These are phyloP conservation scores for Heliopora coerulea DNA, from an alignment of 92 coral and sea anemone species.

Conservation along the genomic window DNA sequence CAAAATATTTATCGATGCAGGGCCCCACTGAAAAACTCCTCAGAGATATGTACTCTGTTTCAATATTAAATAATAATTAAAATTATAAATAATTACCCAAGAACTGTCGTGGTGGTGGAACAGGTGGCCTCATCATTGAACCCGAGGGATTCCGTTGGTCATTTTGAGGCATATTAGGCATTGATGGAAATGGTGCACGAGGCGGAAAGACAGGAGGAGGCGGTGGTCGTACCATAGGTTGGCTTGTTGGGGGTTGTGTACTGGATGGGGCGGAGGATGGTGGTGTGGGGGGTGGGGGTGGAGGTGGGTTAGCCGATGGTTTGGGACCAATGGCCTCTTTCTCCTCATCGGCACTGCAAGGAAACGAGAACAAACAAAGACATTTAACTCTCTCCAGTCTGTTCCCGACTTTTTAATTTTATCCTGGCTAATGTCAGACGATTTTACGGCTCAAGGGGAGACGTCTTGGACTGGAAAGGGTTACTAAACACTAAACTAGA, in stretches of 20 bases:
- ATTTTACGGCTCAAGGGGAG: no score
- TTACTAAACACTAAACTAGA: no score
- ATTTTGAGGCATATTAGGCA: conserved; percentile 62
- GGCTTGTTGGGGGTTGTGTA: conserved; percentile 38
- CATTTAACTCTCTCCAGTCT: no score
- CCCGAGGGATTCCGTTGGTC: conserved; percentile 72
- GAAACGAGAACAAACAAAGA: conserved; percentile 5
- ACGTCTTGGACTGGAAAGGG: no score
- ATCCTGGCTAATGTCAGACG: no score
- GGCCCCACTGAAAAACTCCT: no score
- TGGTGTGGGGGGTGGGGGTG: conserved; percentile 12
- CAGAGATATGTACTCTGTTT: no score
- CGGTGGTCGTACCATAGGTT: conserved; percentile 66
- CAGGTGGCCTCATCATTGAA: conserved; percentile 68
- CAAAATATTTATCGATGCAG: no score
- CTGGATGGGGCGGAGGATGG: conserved; percentile 8
- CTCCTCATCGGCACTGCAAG: conserved; percentile 80
- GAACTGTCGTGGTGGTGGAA: conserved; percentile 67
- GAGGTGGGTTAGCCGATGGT: conserved; percentile 58
- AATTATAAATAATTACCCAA: no score
- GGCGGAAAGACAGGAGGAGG: conserved; percentile 56
- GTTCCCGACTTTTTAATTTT: no score
- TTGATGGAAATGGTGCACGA: conserved; percentile 52
- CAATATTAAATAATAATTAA: no score
- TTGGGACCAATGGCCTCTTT: conserved; percentile 93